Evolutionary conservation across 1,140 invertebrate genomes (phyloP).

Genomic region (Elymnias hypermnestra): DNA sequence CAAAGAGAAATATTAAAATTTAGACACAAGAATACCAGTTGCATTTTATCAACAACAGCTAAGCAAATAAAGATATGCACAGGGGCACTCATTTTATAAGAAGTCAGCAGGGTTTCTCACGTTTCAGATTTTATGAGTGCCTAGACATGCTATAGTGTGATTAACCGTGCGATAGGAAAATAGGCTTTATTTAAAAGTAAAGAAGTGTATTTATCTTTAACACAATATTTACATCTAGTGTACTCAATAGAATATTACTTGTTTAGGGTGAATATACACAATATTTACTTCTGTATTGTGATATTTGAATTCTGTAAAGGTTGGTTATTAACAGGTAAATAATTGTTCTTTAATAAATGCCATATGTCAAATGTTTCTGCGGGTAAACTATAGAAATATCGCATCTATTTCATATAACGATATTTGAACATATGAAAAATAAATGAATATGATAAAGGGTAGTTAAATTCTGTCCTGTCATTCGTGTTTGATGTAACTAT

Average conservation of each 20-base stretch:
- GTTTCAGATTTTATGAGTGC: constrained; percentile 44
- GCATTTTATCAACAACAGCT: constrained; percentile 34
- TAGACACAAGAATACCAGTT: constrained; percentile 17
- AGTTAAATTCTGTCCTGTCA: no score
- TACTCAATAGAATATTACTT: background rate
- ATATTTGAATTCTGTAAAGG: background rate
- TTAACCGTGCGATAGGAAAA: background rate
- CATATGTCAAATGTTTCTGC: no score
- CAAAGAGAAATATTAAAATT: background rate
- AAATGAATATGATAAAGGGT: no score
- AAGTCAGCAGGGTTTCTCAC: constrained; percentile 55
- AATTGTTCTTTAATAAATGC: no score
- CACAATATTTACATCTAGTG: background rate
- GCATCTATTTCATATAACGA: no score
- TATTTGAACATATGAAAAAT: no score
- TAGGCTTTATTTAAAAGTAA: background rate
- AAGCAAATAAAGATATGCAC: constrained; percentile 48
- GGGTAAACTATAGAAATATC: no score
- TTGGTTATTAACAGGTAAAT: no score
- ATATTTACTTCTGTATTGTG: no score
- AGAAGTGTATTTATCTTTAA: background rate
- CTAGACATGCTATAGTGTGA: constrained; percentile 22
- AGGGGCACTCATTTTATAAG: constrained; percentile 48
- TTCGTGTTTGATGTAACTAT: no score
- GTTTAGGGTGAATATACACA: background rate